These are phyloP conservation scores for Austrofundulus limnaeus DNA, from an alignment of 2,113 vertebrate species.

Conservation along the genomic window DNA sequence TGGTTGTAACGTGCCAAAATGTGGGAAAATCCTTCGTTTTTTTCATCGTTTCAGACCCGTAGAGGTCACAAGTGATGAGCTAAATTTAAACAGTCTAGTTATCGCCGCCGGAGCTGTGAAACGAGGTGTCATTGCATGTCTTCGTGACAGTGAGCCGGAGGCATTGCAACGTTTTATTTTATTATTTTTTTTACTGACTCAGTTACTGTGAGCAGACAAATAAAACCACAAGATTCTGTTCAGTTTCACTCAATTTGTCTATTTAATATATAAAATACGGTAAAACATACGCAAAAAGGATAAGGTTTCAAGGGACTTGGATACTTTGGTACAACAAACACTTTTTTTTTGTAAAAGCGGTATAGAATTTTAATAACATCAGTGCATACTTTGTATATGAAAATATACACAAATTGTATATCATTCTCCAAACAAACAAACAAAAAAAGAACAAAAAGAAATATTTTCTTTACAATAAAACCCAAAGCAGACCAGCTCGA, in stretches of 20 bases:
- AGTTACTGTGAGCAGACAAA: conserved; percentile 7
- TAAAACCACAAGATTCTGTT: conserved; percentile 43
- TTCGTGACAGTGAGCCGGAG: background rate
- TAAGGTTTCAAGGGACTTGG: conserved; percentile 88
- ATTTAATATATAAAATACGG: conserved; percentile 90
- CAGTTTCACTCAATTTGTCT: conserved; percentile 83
- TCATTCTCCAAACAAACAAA: conserved; percentile 85
- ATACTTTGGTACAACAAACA: conserved; percentile 96
- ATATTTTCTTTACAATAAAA: conserved; percentile 81
- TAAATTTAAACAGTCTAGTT: conserved; percentile 34
- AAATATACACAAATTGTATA: conserved; percentile 96
- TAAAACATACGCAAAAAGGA: conserved; percentile 88
- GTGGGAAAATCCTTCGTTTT: too few relatives aligned
- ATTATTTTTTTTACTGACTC: too few relatives aligned
- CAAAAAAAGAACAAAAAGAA: conserved; percentile 71
- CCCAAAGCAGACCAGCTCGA: conserved; percentile 90
- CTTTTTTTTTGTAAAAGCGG: conserved; percentile 92
- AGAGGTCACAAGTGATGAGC: background rate
- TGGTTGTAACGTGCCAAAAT: too few relatives aligned
- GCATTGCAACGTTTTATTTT: too few relatives aligned
- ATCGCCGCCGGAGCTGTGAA: conserved; percentile 30
- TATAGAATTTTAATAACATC: conserved; percentile 95
- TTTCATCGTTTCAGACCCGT: background rate
- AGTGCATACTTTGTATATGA: conserved; percentile 98
- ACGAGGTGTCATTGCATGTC: conserved; percentile 13